Evolutionary conservation across 2,113 vertebrate genomes (phyloP), one percentile per base, ranked within the genome.

Genomic region (Centrocercus urophasianus): DNA sequence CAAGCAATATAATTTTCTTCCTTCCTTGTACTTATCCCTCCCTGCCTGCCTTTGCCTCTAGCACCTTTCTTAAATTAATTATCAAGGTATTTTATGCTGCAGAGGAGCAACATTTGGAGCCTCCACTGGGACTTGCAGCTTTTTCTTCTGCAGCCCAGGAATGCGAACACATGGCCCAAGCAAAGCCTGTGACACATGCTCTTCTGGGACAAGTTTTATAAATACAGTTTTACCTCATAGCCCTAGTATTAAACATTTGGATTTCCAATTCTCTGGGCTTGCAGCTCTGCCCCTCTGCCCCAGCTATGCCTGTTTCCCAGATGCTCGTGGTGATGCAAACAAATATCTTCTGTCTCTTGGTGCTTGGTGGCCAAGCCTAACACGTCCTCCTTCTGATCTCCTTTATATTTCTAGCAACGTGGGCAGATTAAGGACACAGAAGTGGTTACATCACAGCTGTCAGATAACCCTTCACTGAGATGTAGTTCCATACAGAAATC

Each of bases 11-110:
- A 8, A 57, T 82, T 82, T 75, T 75, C 83, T 56, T 79, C 36
- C 34, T 89, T 75, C 18, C n/a, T 47, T 52, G 75, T 76, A 50
- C 54, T 83, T 83, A 89, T 86, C 45, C 36, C 19, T 87, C 57
- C 18, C 65, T 86, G 42, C 69, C 52, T 84, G 90, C 83, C 66
- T 93, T 90, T 90, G 95, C 90, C 92, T 93, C 25, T 65, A 91
- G 90, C 93, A 61, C 12, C 6, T 4, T 27, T 67, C 59, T 81
- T 86, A 59, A 75, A 71, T 88, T 85, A 91, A 93, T 85, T 83
- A 92, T 43, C 86, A 74, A 50, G 80, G 69, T 77, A 48, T 43
- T 87, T 77, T 36, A 75, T 3, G 38, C 43, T 86, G 74, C 52
- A 57, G 60, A 93, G n/a, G 24, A 83, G 64, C 72, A 92, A 45